A percentile compares a stretch with the other conserved stretches of the same genome.
These are phyloP conservation scores for Thomomys bottae DNA, from an alignment of 2,113 vertebrate species.

Conservation along the genomic window DNA sequence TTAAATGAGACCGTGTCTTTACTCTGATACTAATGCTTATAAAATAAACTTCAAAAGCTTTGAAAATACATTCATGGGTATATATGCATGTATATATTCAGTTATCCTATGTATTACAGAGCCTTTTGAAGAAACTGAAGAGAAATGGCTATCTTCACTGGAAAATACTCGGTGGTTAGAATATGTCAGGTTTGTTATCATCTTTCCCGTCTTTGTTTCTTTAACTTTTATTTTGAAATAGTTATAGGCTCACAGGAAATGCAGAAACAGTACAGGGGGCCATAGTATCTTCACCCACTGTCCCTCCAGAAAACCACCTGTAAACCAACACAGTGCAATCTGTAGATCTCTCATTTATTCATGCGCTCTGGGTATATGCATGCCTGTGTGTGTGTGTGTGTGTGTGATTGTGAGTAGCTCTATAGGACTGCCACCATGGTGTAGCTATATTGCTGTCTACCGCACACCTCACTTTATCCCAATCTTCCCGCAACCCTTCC, in stretches of 20 bases:
- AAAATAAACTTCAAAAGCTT: background rate
- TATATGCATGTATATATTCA: background rate
- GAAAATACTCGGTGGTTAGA: conserved; percentile 96
- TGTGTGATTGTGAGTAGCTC: fast-evolving
- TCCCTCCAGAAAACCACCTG: background rate
- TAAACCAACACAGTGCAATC: background rate
- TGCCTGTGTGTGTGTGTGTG: background rate
- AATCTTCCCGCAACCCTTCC: background rate
- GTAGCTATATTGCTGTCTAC: too few species aligned
- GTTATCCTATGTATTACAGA: conserved; percentile 80
- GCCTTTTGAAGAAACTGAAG: conserved; percentile 96
- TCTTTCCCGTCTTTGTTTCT: background rate
- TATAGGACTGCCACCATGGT: background rate
- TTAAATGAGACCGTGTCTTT: conserved; percentile 11
- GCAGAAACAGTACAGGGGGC: background rate
- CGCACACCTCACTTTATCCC: too few species aligned
- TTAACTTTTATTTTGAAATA: conserved; percentile 30
- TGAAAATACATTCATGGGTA: background rate
- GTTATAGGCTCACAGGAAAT: background rate
- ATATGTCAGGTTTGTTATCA: conserved; percentile 90
- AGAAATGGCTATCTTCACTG: conserved; percentile 95
- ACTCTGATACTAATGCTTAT: background rate
- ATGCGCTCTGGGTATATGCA: fast-evolving
- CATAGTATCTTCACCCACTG: background rate
- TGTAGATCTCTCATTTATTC: background rate